Evolutionary conservation across 2,888 invertebrate species (phyloP), one percentile per base, ranked within the genome.

Genomic region (Sceliomorpha sp.): DNA sequence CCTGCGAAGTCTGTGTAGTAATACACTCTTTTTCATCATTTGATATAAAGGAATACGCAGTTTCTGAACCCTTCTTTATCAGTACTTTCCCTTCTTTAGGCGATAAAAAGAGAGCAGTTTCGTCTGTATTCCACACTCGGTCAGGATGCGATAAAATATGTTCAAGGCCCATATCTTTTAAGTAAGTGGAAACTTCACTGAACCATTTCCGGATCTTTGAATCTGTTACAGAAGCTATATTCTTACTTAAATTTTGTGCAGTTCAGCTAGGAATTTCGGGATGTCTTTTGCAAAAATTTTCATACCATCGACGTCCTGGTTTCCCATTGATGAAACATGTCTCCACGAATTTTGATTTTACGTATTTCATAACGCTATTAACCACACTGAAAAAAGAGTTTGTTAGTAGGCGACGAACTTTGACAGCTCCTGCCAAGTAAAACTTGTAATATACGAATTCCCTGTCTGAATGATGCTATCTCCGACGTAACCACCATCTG

Each of bases 81-180:
- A 88, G 44, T 10, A 86, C 86, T 47, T 75, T 72, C 9, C 76
- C 70, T 1, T 73, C 73, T 70, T 87, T 86, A 12, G 87, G 86
- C 29, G 70, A 67, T 20, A 88, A 70, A 60, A 76, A 86, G 67
- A 88, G 86, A 1, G 80, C 83, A 12, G 80, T 79, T 67, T 88
- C 86, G 70, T 88, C 88, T n/a, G 72, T 73, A 71, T 86, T 85
- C 45, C 80, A 87, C 45, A 85, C 73, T 26, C 82, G 56, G 2
- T 47, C 47, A 14, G 79, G 78, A 62, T 85, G 9, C n/a, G n/a
- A n/a, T n/a, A n/a, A n/a, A 45, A 45, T 31, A 15, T 45, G 10
- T 1, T n/a, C 1, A 2, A 31, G 9, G 10, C 1, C 7, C 3
- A 31, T 31, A 1, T 14, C 7, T 10, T 14, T 5, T 2, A 45